A percentile compares a stretch with the other conserved stretches of the same genome.
Conservation (phyloP, 2,888 invertebrate species). For the Drosophila paracracens region DNA sequence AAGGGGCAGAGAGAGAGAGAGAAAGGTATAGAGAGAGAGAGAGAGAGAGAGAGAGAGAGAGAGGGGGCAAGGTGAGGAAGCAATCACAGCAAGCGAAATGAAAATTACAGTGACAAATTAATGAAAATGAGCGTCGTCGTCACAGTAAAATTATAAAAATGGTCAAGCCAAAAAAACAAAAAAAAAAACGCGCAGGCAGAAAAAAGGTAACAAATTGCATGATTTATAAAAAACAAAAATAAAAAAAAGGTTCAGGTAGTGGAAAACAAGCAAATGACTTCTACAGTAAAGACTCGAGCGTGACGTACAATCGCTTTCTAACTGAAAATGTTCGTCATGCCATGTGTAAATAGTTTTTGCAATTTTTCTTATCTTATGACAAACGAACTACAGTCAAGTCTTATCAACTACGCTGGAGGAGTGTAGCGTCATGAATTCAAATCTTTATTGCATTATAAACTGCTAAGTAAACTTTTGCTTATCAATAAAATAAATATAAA, state of each 20-base stretch:
- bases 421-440: background rate
- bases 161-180: constrained; percentile 23
- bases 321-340: constrained; percentile 8
- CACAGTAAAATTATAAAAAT: constrained; percentile 45
- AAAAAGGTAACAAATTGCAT: constrained; percentile 4
- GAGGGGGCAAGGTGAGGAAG: background rate
- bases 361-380: constrained; percentile 20
- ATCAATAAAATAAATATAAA: background rate
- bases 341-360: constrained; percentile 5
- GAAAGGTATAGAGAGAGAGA: background rate
- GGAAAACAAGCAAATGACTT: background rate
- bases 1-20: background rate
- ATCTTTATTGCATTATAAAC: background rate
- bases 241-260: background rate
- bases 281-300: constrained; percentile 25
- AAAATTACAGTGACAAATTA: constrained; percentile 70
- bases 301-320: constrained; percentile 17
- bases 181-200: constrained; percentile 10
- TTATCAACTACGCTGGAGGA: background rate
- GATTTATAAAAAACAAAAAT: background rate
- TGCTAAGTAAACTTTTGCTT: background rate
- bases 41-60: background rate
- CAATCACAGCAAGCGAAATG: constrained; percentile 31
- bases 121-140: constrained; percentile 51
- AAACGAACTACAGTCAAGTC: background rate